These are phyloP conservation scores for Heliconius nattereri DNA, from an alignment of 1,140 invertebrate species.

Conservation along the genomic window DNA sequence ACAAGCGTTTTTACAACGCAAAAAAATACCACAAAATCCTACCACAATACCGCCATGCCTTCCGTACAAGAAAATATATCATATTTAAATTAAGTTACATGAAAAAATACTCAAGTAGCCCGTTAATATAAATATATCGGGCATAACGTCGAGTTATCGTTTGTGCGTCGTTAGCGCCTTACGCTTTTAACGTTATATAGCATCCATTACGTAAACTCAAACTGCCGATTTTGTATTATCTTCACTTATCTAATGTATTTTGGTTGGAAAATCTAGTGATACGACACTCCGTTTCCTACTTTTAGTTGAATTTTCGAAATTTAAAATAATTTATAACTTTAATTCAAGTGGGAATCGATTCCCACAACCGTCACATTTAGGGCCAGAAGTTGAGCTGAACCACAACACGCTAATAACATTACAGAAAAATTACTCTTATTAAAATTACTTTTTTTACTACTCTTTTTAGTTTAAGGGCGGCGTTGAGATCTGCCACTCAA, in stretches of 20 bases:
- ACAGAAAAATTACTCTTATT: too few species aligned
- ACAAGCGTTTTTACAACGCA: too few species aligned
- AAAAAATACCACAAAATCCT: too few species aligned
- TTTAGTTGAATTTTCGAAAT: background rate
- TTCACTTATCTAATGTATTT: background rate
- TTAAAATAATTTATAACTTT: background rate
- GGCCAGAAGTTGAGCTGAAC: too few species aligned
- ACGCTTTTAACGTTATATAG: conserved; percentile 55
- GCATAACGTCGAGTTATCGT: conserved; percentile 41
- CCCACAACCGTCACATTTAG: too few species aligned
- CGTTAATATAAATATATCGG: conserved; percentile 8
- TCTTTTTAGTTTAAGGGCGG: too few species aligned
- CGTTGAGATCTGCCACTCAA: too few species aligned
- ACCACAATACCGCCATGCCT: too few species aligned
- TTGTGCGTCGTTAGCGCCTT: conserved; percentile 54
- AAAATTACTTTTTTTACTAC: too few species aligned
- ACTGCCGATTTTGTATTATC: background rate
- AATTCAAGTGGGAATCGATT: background rate
- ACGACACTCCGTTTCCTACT: background rate
- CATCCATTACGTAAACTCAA: conserved; percentile 52
- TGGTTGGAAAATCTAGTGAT: background rate
- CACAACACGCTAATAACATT: too few species aligned
- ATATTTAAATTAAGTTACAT: background rate
- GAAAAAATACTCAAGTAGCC: conserved; percentile 9
- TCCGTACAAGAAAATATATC: background rate